A percentile compares a stretch with the other conserved stretches of the same genome.
Conservation (phyloP, 2,113 vertebrate genomes). For the Mola mola region DNA sequence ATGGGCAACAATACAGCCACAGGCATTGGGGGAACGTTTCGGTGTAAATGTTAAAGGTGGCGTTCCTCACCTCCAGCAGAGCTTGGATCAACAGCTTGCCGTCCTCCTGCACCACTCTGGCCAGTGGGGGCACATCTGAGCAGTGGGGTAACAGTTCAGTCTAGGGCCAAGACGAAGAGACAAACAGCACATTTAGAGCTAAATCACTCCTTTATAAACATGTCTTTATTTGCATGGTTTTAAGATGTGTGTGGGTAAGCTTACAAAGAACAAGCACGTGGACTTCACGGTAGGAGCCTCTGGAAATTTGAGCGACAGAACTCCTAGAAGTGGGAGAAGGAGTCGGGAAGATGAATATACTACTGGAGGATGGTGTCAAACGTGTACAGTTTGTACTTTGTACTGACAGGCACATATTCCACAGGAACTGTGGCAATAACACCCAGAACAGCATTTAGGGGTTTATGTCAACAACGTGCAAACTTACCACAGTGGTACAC, state of each 20-base stretch:
- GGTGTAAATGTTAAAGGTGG: neutral
- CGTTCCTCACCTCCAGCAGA: conserved; percentile 89
- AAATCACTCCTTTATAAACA: neutral
- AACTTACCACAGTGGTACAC: conserved; percentile 98
- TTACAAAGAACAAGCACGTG: conserved; percentile 97
- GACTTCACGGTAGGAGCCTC: conserved; percentile 98
- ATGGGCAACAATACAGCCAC: conserved; percentile 2
- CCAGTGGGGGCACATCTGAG: conserved; percentile 89
- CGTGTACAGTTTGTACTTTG: conserved; percentile 32
- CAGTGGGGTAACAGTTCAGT: conserved; percentile 95
- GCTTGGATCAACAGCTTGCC: conserved; percentile 92
- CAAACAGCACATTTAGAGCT: neutral
- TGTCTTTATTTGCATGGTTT: neutral
- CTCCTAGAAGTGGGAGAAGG: conserved; percentile 79
- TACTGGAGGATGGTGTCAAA: conserved; percentile 30
- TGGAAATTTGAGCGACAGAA: conserved; percentile 97
- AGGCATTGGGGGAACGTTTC: neutral
- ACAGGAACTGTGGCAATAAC: conserved; percentile 18
- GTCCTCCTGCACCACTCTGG: conserved; percentile 90
- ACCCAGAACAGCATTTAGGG: conserved; percentile 1
- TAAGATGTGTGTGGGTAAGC: conserved; percentile 64
- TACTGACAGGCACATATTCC: conserved; percentile 23
- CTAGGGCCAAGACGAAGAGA: conserved; percentile 73
- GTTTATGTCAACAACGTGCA: conserved; percentile 18
- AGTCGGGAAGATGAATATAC: conserved; percentile 43